Conservation (phyloP, 2,888 invertebrate species). For the Papilio demoleus region DNA sequence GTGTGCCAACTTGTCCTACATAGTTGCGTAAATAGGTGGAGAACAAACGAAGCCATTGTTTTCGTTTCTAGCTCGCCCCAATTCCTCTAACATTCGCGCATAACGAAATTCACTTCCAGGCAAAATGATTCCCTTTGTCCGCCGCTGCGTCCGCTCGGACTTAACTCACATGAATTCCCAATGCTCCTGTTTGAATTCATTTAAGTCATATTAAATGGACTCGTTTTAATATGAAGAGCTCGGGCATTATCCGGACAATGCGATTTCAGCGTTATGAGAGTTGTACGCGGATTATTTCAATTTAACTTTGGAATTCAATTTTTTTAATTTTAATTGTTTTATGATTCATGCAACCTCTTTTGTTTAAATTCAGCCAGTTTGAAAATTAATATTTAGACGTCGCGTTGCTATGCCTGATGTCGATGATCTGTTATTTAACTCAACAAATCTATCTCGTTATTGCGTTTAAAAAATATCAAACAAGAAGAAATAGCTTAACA, state of each 20-base stretch:
- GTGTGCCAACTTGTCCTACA: not conserved
- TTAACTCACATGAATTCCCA: conserved; percentile 33
- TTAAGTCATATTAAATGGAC: conserved; percentile 31
- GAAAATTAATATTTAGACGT: not conserved
- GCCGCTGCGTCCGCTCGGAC: conserved; percentile 28
- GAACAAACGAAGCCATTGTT: conserved; percentile 35
- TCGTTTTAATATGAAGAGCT: conserved; percentile 39
- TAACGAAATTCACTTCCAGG: conserved; percentile 54
- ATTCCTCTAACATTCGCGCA: conserved; percentile 52
- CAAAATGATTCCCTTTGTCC: conserved; percentile 54
- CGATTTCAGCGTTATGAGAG: conserved; percentile 15
- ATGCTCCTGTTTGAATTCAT: conserved; percentile 31
- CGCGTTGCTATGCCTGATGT: not conserved
- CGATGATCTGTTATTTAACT: not conserved
- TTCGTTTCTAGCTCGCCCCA: conserved; percentile 38
- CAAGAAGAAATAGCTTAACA: not conserved
- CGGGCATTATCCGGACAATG: conserved; percentile 34
- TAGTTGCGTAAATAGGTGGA: conserved; percentile 18
- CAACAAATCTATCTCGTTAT: conserved; percentile 30
- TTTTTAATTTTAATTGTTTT: conserved; percentile 1
- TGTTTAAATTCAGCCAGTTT: not conserved
- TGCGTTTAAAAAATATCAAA: conserved; percentile 17
- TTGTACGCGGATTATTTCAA: conserved; percentile 3
- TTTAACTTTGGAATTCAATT: not conserved
- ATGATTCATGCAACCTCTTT: not conserved